Conservation (phyloP, 1,140 invertebrate species). For the Gerris buenoi region DNA sequence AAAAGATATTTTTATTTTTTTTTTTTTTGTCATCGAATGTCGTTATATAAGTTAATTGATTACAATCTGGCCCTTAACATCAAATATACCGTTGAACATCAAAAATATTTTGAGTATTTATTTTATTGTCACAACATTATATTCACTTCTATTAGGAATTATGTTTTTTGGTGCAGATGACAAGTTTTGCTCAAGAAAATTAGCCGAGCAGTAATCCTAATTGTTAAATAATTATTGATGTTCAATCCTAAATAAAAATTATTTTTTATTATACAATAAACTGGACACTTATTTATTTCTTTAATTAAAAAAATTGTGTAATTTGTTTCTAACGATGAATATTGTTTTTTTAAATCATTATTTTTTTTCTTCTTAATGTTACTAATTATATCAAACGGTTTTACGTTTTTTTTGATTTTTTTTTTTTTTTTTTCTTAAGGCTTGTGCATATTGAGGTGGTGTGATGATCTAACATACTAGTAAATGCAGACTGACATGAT, state of each 20-base stretch:
- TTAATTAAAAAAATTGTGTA: background rate
- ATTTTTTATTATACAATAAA: background rate
- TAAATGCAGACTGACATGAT: too few relatives aligned
- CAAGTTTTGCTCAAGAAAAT: too few relatives aligned
- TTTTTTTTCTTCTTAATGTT: background rate
- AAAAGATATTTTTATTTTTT: background rate
- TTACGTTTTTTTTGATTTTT: background rate
- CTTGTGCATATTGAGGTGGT: too few relatives aligned
- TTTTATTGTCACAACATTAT: background rate
- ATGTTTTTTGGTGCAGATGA: too few relatives aligned
- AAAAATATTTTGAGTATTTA: too few relatives aligned
- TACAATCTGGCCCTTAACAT: too few relatives aligned
- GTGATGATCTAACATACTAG: too few relatives aligned
- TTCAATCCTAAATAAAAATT: background rate
- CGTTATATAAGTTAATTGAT: too few relatives aligned
- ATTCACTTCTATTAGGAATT: background rate
- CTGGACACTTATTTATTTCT: background rate
- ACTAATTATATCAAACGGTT: background rate
- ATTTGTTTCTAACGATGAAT: background rate
- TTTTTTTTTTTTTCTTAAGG: too few relatives aligned
- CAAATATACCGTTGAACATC: too few relatives aligned
- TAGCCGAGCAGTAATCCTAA: too few relatives aligned
- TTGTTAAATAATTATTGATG: background rate
- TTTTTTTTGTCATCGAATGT: too few relatives aligned
- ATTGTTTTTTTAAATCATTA: background rate